Percentiles rank a stretch among this genome's conserved stretches.
Evolutionary conservation across 2,113 vertebrate species (phyloP).

Genomic region (Okapia johnstoni): DNA sequence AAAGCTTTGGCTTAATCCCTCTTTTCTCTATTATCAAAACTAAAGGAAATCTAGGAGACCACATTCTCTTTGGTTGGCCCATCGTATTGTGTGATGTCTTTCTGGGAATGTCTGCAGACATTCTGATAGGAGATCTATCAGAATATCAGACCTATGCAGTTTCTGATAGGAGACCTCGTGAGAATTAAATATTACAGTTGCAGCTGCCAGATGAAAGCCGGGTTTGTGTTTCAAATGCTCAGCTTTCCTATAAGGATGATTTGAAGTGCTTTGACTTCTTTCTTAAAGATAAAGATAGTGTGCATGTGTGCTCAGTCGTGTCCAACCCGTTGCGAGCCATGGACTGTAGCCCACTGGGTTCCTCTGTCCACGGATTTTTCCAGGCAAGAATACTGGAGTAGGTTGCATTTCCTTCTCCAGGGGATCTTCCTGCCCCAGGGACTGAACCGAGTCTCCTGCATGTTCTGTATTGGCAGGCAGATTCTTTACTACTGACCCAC

Average conservation of each 20-base stretch:
- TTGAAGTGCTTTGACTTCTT: neutral
- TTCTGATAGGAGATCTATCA: neutral
- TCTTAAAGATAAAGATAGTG: neutral
- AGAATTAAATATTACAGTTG: neutral
- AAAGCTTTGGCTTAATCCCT: neutral
- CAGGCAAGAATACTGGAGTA: neutral
- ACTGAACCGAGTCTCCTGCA: neutral
- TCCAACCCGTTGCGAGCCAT: fast-evolving
- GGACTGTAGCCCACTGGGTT: neutral
- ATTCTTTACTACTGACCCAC: neutral
- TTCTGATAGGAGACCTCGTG: constrained; percentile 12
- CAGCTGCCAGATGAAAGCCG: neutral
- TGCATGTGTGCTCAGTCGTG: fast-evolving
- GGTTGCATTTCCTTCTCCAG: neutral
- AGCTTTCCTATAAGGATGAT: neutral
- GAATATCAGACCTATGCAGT: neutral
- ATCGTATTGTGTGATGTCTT: neutral
- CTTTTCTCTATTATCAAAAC: constrained; percentile 38
- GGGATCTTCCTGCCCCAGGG: neutral
- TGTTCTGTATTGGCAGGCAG: neutral
- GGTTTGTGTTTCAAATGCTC: neutral
- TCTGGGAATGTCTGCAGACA: constrained; percentile 13
- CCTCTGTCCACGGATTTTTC: neutral
- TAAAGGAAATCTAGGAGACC: neutral
- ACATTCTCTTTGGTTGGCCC: neutral